Evolutionary conservation across 1,140 invertebrate species (phyloP).

Genomic region (Gonatopus flavifemur): DNA sequence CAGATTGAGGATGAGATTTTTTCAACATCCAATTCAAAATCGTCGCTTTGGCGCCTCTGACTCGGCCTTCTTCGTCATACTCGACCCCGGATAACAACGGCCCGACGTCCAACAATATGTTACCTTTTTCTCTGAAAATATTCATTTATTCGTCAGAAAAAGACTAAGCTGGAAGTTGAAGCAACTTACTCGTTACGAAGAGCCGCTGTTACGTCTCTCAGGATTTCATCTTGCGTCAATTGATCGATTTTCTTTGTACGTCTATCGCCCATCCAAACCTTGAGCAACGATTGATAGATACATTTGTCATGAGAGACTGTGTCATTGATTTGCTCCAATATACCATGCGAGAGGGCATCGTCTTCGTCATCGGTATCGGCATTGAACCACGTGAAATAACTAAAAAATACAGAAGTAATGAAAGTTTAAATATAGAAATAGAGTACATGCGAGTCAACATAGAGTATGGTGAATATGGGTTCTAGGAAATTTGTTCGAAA

Average conservation of each 20-base stretch:
- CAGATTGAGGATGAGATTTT: constrained; percentile 36
- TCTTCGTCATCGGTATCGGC: too few relatives aligned
- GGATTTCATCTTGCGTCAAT: constrained; percentile 37
- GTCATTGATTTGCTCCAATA: constrained; percentile 32
- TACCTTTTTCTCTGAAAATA: constrained; percentile 22
- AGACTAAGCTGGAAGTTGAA: not conserved
- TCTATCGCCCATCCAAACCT: constrained; percentile 40
- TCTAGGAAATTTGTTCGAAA: too few relatives aligned
- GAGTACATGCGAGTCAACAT: too few relatives aligned
- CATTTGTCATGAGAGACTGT: constrained; percentile 39
- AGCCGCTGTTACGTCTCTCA: constrained; percentile 39
- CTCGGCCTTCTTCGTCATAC: constrained; percentile 34
- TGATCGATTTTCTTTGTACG: constrained; percentile 28
- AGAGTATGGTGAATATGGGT: too few relatives aligned
- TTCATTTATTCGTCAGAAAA: constrained; percentile 3
- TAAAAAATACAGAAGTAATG: too few relatives aligned
- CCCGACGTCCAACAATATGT: constrained; percentile 38
- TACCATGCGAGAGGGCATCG: constrained; percentile 20
- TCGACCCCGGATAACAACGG: constrained; percentile 42
- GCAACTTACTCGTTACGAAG: constrained; percentile 39
- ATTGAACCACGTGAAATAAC: constrained; percentile 52
- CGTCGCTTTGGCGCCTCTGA: constrained; percentile 48
- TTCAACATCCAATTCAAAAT: constrained; percentile 53
- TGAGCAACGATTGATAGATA: constrained; percentile 49
- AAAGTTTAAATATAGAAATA: too few relatives aligned